These are phyloP conservation scores for Zaprionus africanus DNA, from an alignment of 1,140 invertebrate genomes.

Conservation along the genomic window DNA sequence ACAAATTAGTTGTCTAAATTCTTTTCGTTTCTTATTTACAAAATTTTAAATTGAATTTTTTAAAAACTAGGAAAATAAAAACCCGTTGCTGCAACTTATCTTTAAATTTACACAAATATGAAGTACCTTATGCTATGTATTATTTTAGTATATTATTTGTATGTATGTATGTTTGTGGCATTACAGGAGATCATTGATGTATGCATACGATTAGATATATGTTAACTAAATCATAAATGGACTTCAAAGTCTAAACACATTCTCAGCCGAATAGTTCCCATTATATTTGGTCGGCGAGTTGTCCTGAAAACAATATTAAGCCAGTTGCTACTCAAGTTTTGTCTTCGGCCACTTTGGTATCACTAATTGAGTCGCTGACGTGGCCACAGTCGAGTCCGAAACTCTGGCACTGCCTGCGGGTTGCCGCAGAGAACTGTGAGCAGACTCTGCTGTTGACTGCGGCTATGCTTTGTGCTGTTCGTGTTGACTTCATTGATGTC, in stretches of 20 bases:
- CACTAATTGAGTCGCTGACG: conserved; percentile 72
- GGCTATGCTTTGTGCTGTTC: conserved; percentile 14
- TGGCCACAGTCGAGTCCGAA: conserved; percentile 27
- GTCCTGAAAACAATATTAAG: not conserved
- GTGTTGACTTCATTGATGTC: conserved; percentile 1
- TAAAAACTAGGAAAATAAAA: not conserved
- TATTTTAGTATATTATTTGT: not conserved
- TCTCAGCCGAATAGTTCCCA: conserved; percentile 26
- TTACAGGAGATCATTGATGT: conserved; percentile 23
- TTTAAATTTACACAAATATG: conserved; percentile 50
- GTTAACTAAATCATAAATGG: conserved; percentile 1
- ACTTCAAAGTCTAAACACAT: conserved; percentile 26
- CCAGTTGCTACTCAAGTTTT: conserved; percentile 60
- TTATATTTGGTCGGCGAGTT: conserved; percentile 9
- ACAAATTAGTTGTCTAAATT: conserved; percentile 7
- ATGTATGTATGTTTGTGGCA: conserved; percentile 12
- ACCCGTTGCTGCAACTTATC: not conserved
- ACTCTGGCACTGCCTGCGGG: conserved; percentile 32
- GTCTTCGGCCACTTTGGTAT: conserved; percentile 74
- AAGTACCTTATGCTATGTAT: conserved; percentile 18
- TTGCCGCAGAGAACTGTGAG: conserved; percentile 25
- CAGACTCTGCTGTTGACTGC: conserved; percentile 39
- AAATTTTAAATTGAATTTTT: conserved; percentile 16
- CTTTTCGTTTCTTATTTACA: conserved; percentile 33
- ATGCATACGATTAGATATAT: conserved; percentile 5